A percentile compares a stretch with the other conserved stretches of the same genome.
phyloP scores from a whole-genome alignment of 2,888 invertebrate species.

The Hydrotaea diabolus region DNA sequence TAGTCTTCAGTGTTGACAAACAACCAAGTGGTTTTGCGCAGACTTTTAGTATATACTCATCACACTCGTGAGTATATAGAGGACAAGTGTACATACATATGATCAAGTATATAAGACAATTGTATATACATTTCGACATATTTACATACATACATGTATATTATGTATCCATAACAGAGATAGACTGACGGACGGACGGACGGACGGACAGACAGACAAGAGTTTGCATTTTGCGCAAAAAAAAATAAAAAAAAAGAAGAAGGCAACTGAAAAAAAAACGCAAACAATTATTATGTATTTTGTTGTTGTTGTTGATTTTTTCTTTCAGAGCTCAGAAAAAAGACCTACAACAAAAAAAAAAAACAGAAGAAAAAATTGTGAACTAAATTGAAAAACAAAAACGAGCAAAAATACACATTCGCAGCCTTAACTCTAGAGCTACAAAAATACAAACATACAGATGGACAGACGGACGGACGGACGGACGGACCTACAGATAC shows the following conservation, averaged over 20 bases:
- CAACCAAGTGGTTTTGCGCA: too few relatives aligned
- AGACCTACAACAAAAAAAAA: background rate
- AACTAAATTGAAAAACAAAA: conserved; percentile 54
- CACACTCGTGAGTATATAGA: conserved; percentile 14
- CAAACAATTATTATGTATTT: conserved; percentile 35
- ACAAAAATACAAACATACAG: background rate
- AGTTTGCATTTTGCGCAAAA: conserved; percentile 48
- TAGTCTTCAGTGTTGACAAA: too few relatives aligned
- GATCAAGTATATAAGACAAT: background rate
- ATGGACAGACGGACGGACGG: background rate
- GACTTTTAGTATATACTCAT: too few relatives aligned
- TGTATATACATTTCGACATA: conserved; percentile 41
- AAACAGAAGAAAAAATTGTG: conserved; percentile 51
- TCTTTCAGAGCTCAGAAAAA: conserved; percentile 11
- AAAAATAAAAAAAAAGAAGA: conserved; percentile 34
- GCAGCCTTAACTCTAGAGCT: background rate
- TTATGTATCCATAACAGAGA: conserved; percentile 39
- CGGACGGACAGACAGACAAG: conserved; percentile 17
- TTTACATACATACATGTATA: conserved; percentile 35
- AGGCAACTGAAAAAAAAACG: conserved; percentile 41
- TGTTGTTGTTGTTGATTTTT: conserved; percentile 28
- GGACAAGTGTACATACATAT: conserved; percentile 2
- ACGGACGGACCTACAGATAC: conserved; percentile 36
- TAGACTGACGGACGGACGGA: conserved; percentile 29
- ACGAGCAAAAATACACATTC: conserved; percentile 2